Conservation (phyloP, 2,888 invertebrate genomes). For the Isotomurus palustris region DNA sequence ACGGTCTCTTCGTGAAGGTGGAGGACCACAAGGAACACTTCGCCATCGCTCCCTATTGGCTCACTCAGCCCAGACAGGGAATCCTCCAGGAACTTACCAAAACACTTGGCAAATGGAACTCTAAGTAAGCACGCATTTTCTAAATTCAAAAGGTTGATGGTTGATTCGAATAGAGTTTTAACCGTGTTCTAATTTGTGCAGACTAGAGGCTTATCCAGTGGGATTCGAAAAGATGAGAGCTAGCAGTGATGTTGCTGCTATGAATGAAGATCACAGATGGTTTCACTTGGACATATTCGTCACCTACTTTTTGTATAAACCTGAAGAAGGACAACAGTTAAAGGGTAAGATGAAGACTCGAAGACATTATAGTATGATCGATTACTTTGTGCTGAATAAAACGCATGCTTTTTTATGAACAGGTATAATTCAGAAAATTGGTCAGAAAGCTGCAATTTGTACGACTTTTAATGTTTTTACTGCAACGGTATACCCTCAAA, state of each 20-base stretch:
- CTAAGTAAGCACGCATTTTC: conserved; percentile 13
- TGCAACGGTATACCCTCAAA: conserved; percentile 24
- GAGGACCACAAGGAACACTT: conserved; percentile 29
- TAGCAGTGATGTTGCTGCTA: conserved; percentile 9
- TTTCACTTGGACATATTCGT: conserved; percentile 27
- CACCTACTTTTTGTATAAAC: conserved; percentile 26
- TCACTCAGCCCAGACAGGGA: conserved; percentile 19
- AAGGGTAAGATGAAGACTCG: conserved; percentile 17
- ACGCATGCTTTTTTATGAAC: neutral
- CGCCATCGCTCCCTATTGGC: conserved; percentile 29
- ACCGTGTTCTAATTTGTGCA: neutral
- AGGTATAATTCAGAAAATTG: conserved; percentile 29
- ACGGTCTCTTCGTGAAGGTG: conserved; percentile 11
- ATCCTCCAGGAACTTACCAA: conserved; percentile 23
- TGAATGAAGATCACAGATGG: conserved; percentile 37
- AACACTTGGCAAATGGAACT: conserved; percentile 26
- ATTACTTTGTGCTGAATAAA: neutral
- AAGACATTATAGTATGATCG: neutral
- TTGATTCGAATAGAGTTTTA: neutral
- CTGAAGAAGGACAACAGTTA: conserved; percentile 21
- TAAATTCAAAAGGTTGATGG: neutral
- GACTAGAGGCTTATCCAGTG: conserved; percentile 27
- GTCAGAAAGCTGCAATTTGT: conserved; percentile 25
- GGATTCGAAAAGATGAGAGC: conserved; percentile 18
- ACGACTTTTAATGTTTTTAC: conserved; percentile 29